Evolutionary conservation across 2,888 invertebrate species (phyloP), one percentile per base, ranked within the genome.

Genomic region (Eupithecia pulchellata): DNA sequence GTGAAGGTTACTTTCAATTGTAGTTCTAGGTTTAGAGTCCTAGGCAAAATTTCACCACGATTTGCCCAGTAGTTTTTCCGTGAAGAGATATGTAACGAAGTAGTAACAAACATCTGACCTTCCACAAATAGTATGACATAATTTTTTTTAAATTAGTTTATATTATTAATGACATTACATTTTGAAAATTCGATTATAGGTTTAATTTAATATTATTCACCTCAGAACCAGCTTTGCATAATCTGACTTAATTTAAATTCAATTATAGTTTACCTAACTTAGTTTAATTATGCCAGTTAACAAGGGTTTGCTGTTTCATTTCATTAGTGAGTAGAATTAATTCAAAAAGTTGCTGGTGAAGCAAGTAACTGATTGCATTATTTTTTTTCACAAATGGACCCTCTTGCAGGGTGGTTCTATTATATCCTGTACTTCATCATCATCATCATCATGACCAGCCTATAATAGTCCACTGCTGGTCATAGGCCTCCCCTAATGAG

Each of bases 161-260:
- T 1, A 30, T 30, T 4, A 30, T 4, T 17, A 6, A 6, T 5
- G 39, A 39, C 42, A n/a, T n/a, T 8, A 8, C n/a, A 2, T 42
- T 42, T n/a, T n/a, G 8, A 8, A 47, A 20, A 47, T 20, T 20
- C 2, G 9, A 8, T 8, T n/a, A 14, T 17, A 27, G 30, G n/a
- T 14, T 2, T 30, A 5, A 58, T 9, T 20, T 20, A 47, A 69
- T 64, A 71, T 68, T 71, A 62, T 29, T 66, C 47, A 57, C 64
- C 36, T 66, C 66, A 60, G 36, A 72, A 69, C 66, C 63, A 64
- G 39, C 11, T 29, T 66, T 61, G 64, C 60, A 63, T 78, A 77
- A 81, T 81, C 77, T 72, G 73, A 75, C 77, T 77, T 76, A 11
- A 47, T 20, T 4, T 68, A 68, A 81, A 83, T 81, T 82, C 64